These are phyloP conservation scores for Thinocorus orbignyianus DNA, from an alignment of 2,113 vertebrate species.

Conservation along the genomic window DNA sequence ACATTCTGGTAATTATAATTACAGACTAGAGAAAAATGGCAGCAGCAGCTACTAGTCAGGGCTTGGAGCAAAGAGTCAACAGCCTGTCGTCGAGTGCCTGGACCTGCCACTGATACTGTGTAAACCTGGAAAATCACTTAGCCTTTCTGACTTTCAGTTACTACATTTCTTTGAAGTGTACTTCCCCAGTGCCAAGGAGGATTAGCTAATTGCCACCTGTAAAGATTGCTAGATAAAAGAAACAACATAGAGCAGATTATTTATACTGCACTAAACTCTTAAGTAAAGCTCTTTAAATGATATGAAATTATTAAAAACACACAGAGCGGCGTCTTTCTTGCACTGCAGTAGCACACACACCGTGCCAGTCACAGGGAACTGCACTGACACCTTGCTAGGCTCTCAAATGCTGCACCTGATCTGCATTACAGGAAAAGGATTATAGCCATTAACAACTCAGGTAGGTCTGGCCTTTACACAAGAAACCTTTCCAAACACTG, in stretches of 20 bases:
- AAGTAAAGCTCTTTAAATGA: background rate
- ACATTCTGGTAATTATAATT: background rate
- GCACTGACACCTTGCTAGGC: background rate
- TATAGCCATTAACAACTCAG: background rate
- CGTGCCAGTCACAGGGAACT: fast-evolving
- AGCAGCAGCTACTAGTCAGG: background rate
- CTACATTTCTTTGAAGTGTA: background rate
- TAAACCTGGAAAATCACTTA: background rate
- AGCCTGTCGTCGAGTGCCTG: background rate
- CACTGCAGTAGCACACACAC: fast-evolving
- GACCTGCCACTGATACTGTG: background rate
- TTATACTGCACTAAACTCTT: background rate
- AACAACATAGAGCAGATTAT: background rate
- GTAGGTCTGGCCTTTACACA: background rate
- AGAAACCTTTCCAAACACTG: background rate
- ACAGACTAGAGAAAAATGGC: background rate
- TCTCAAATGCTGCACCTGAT: background rate
- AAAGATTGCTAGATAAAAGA: background rate
- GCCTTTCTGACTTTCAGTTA: background rate
- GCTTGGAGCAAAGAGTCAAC: background rate
- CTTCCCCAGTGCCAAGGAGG: background rate
- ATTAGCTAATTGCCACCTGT: background rate
- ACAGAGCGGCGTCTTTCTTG: background rate
- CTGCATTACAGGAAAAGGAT: background rate
- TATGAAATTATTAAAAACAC: background rate